Evolutionary conservation across 1,140 invertebrate species (phyloP), one percentile per base, ranked within the genome.

Genomic region (Pantala flavescens): DNA sequence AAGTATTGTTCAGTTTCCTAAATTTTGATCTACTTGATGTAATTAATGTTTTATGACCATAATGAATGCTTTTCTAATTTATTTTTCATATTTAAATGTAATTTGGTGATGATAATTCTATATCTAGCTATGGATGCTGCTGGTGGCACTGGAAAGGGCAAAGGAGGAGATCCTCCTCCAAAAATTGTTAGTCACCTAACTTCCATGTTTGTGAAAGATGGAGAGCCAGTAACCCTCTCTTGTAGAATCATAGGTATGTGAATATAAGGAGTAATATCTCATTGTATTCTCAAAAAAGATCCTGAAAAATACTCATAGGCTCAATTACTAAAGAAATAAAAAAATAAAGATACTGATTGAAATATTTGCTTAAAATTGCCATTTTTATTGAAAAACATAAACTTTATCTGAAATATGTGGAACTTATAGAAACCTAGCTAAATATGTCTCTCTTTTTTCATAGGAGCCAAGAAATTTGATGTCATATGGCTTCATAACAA

Each of bases 401-500:
- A 36, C 28, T 5, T 36, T 2, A 36, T 36, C 9, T 36, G 28
- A 36, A 36, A 36, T 36, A 9, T 36, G 2, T 36, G 28, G 3
- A 36, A 5, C 28, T 36, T 36, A 36, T 5, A 36, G 28, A 36
- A 36, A 36, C 28, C 28, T 36, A 9, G 9, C 28, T 36, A 5
- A 5, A 5, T 36, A 2, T 36, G 2, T 36, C 28, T 9, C 9
- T 5, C 28, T 36, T 2, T 36, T 36, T 36, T 36, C 28, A 36
- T 72, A 83, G 85, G 93, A 11, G 90, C 93, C 7, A 88, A 92
- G 77, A 91, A 94, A 77, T 96, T 96, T 81, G 95, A 97, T 80
- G 93, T 97, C 0, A 87, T 95, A 71, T 98, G 96, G 97, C 86
- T 98, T 70, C 95, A 97, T 83, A 96, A 97, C 81, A 96, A 97